Conservation (phyloP, 2,113 vertebrate genomes). For the Scomber japonicus region DNA sequence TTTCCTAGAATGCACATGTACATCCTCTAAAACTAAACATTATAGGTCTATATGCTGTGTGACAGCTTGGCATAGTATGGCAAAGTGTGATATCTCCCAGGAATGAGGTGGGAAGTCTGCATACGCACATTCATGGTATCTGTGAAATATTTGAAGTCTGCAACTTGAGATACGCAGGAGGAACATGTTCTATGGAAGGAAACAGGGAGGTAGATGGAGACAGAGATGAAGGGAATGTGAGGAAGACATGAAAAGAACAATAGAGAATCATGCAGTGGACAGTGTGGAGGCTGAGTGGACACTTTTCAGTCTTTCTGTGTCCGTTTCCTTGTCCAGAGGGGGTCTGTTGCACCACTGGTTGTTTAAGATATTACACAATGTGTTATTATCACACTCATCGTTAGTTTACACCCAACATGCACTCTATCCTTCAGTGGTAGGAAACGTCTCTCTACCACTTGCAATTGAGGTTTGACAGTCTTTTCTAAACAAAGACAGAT, state of each 20-base stretch:
- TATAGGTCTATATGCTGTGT: constrained; percentile 4
- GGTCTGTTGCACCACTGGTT: constrained; percentile 6
- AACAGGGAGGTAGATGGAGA: background rate
- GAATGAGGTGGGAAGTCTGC: constrained; percentile 59
- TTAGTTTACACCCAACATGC: constrained; percentile 14
- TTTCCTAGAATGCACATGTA: constrained; percentile 2
- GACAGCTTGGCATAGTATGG: constrained; percentile 23
- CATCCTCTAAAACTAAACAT: background rate
- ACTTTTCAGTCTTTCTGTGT: background rate
- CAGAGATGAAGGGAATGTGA: background rate
- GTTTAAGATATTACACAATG: background rate
- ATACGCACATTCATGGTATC: constrained; percentile 68
- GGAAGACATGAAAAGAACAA: background rate
- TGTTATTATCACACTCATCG: constrained; percentile 31
- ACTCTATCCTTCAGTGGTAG: constrained; percentile 12
- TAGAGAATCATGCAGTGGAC: background rate
- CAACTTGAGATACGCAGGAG: background rate
- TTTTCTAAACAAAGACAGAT: constrained; percentile 45
- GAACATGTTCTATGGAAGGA: constrained; percentile 13
- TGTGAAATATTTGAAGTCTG: constrained; percentile 71
- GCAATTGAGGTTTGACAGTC: constrained; percentile 52
- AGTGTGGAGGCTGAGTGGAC: background rate
- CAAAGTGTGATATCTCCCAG: constrained; percentile 29
- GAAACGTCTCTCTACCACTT: constrained; percentile 27
- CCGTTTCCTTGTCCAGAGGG: constrained; percentile 17